phyloP scores from a whole-genome alignment of 2,888 invertebrate genomes.

The Biston betularia region DNA sequence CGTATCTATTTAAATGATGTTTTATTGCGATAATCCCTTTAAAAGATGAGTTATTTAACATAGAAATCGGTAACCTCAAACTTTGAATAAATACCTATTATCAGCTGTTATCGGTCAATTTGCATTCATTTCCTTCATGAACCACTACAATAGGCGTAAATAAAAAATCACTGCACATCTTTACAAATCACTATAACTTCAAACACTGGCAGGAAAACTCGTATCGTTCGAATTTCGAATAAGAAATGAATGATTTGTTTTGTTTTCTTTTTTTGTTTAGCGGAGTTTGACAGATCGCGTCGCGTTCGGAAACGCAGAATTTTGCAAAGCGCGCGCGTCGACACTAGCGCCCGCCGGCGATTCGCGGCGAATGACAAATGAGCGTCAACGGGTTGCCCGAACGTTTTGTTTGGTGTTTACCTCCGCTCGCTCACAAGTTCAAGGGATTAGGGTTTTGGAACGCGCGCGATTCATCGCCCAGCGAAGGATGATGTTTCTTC shows the following conservation, averaged over 20 bases:
- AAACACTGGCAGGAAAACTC: slow-evolving; percentile 44
- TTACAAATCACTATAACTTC: slow-evolving; percentile 8
- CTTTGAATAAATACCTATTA: slow-evolving; percentile 38
- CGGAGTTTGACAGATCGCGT: slow-evolving; percentile 50
- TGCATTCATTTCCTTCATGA: slow-evolving; percentile 71
- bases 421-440: slow-evolving; percentile 72
- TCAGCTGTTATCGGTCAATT: slow-evolving; percentile 69
- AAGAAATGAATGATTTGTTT: slow-evolving; percentile 43
- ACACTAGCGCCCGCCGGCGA: slow-evolving; percentile 64
- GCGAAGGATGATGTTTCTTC: slow-evolving; percentile 49
- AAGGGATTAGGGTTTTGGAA: slow-evolving; percentile 72
- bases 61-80: slow-evolving; percentile 9
- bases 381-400: slow-evolving; percentile 67
- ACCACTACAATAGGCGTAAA: slow-evolving; percentile 54
- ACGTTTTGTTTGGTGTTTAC: slow-evolving; percentile 37
- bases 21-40: neutral
- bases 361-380: slow-evolving; percentile 81
- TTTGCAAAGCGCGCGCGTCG: slow-evolving; percentile 61
- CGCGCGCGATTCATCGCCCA: slow-evolving; percentile 46
- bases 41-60: slow-evolving; percentile 9
- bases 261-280: slow-evolving; percentile 54
- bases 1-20: neutral
- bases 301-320: slow-evolving; percentile 56
- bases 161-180: slow-evolving; percentile 42
- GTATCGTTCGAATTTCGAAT: slow-evolving; percentile 50